These are phyloP conservation scores for fruit fly (Drosophila melanogaster) DNA, from an alignment of 1,140 invertebrate genomes.

Conservation along the genomic window Release_6_plus_ISO1_MT NT_033777.3:20440501-20441000, in stretches of 20 bases:
- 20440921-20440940: conserved; percentile 9
- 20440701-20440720: conserved; percentile 28
- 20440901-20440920: neutral
- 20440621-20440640: conserved; percentile 6
- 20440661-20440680: conserved; percentile 3
- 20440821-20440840: conserved; percentile 63
- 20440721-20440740: conserved; percentile 44
- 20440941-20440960: conserved; percentile 38
- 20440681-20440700: conserved; percentile 17
- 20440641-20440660: neutral
- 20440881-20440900: neutral
- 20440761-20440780: conserved; percentile 64
- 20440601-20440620: conserved; percentile 10
- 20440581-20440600: conserved; percentile 80
- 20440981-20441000: conserved; percentile 50
- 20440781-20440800: conserved; percentile 52
- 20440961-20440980: conserved; percentile 3
- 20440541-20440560: conserved; percentile 64
- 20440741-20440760: conserved; percentile 69
- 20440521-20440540: conserved; percentile 49
- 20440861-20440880: conserved; percentile 59
- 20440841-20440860: conserved; percentile 67
- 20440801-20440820: conserved; percentile 52
- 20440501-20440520: conserved; percentile 72
- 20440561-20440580: conserved; percentile 74